These are phyloP conservation scores for Fulica atra DNA, from an alignment of 2,113 vertebrate species.

Conservation along the genomic window DNA sequence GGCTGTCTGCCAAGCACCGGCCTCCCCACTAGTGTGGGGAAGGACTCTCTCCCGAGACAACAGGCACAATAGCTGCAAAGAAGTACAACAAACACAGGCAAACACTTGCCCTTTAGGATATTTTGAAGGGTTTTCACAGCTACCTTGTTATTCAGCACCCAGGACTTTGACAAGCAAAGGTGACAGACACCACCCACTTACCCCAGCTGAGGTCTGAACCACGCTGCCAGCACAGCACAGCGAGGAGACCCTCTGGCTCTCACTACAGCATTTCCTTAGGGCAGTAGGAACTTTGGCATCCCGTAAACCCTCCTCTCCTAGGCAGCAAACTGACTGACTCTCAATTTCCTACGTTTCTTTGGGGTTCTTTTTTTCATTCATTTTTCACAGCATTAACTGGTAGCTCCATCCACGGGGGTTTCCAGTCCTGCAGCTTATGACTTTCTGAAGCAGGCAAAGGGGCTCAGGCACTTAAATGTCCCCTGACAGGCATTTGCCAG, in stretches of 20 bases:
- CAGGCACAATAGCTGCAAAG: not conserved
- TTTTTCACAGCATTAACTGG: not conserved
- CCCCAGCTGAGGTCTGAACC: not conserved
- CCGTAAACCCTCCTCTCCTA: slow-evolving; percentile 10
- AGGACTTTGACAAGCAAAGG: not conserved
- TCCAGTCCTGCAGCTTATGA: not conserved
- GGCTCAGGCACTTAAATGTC: not conserved
- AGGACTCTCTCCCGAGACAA: not conserved
- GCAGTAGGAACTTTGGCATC: not conserved
- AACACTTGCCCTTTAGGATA: not conserved
- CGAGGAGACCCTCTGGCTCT: not conserved
- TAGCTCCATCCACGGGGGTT: not conserved
- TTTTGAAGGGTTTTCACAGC: not conserved
- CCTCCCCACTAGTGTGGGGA: not conserved
- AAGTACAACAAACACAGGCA: not conserved
- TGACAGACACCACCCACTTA: not conserved
- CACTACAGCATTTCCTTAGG: not conserved
- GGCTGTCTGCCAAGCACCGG: accelerated
- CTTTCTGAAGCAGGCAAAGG: not conserved
- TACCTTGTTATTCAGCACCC: not conserved
- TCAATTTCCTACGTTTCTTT: not conserved
- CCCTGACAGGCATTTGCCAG: not conserved
- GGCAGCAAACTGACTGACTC: slow-evolving; percentile 5
- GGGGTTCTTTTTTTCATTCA: not conserved
- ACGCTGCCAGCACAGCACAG: not conserved